These are phyloP conservation scores for Orthosia gothica DNA, from an alignment of 2,888 invertebrate species.

Conservation along the genomic window DNA sequence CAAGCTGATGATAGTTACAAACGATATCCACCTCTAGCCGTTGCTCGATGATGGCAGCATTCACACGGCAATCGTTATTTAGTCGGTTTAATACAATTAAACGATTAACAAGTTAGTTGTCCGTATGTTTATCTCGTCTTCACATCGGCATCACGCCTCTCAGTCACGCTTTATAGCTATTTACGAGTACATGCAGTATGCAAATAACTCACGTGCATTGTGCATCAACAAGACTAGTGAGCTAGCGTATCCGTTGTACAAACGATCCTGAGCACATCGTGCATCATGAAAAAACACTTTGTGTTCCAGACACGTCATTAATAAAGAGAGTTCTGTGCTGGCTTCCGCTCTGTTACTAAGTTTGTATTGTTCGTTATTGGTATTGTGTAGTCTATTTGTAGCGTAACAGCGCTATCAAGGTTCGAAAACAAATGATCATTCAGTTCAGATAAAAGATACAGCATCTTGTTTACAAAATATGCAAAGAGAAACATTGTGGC, in stretches of 20 bases:
- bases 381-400: constrained; percentile 31
- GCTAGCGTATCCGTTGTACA: constrained; percentile 54
- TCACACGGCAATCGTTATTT: constrained; percentile 36
- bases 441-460: constrained; percentile 10
- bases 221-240: constrained; percentile 58
- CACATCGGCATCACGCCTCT: constrained; percentile 66
- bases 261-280: constrained; percentile 46
- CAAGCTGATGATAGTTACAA: neutral
- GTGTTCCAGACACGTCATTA: constrained; percentile 54
- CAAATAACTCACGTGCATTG: constrained; percentile 68
- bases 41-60: constrained; percentile 30
- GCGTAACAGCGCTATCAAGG: constrained; percentile 31
- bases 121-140: constrained; percentile 60
- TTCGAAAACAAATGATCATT: constrained; percentile 19
- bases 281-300: constrained; percentile 52
- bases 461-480: constrained; percentile 12
- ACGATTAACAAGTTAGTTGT: constrained; percentile 54
- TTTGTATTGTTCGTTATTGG: constrained; percentile 40
- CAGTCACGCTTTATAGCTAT: constrained; percentile 74
- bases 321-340: constrained; percentile 52
- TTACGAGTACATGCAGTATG: constrained; percentile 70
- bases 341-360: constrained; percentile 31
- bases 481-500: constrained; percentile 7
- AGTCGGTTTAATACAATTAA: constrained; percentile 49
- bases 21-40: constrained; percentile 14